phyloP scores from a whole-genome alignment of 2,888 invertebrate genomes.

The Corbicula japonica region DNA sequence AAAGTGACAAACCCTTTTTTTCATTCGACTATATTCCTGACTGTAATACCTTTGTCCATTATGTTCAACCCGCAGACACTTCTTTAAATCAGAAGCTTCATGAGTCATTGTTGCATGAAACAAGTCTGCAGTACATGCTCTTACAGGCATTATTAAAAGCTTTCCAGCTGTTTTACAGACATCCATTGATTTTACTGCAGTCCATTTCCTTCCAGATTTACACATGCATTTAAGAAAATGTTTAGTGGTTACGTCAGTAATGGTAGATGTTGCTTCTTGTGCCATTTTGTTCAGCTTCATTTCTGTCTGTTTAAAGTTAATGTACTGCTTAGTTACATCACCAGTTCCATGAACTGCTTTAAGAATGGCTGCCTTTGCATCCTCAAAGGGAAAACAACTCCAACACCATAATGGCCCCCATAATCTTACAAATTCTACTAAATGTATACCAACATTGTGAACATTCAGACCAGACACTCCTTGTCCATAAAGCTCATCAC shows the following conservation, averaged over 20 bases:
- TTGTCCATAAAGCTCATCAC: slow-evolving; percentile 13
- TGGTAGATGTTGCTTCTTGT: slow-evolving; percentile 12
- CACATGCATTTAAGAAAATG: slow-evolving; percentile 14
- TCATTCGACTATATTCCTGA: slow-evolving; percentile 2
- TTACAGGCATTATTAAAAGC: slow-evolving; percentile 2
- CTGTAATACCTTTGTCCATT: slow-evolving; percentile 2
- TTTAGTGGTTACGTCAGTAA: slow-evolving; percentile 11
- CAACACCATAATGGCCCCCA: slow-evolving; percentile 21
- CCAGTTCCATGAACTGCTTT: slow-evolving; percentile 18
- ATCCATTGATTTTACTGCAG: slow-evolving; percentile 11
- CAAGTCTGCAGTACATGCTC: slow-evolving; percentile 1
- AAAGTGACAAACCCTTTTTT: slow-evolving; percentile 4
- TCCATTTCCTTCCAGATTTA: slow-evolving; percentile 6
- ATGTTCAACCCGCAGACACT: slow-evolving; percentile 4
- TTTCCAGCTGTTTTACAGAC: slow-evolving; percentile 17
- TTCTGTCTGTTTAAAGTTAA: too few relatives aligned
- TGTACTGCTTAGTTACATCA: too few relatives aligned
- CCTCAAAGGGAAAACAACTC: slow-evolving; percentile 7
- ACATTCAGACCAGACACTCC: slow-evolving; percentile 39
- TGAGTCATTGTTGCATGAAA: slow-evolving; percentile 2
- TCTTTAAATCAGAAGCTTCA: slow-evolving; percentile 4
- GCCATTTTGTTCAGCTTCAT: slow-evolving; percentile 4
- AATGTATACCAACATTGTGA: slow-evolving; percentile 31
- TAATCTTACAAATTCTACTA: slow-evolving; percentile 16
- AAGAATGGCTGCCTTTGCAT: not conserved